Percentiles rank a stretch among this genome's conserved stretches.
phyloP scores from a whole-genome alignment of 2,797 vertebrate species.

The Tokudaia tokunoshimensis region DNA sequence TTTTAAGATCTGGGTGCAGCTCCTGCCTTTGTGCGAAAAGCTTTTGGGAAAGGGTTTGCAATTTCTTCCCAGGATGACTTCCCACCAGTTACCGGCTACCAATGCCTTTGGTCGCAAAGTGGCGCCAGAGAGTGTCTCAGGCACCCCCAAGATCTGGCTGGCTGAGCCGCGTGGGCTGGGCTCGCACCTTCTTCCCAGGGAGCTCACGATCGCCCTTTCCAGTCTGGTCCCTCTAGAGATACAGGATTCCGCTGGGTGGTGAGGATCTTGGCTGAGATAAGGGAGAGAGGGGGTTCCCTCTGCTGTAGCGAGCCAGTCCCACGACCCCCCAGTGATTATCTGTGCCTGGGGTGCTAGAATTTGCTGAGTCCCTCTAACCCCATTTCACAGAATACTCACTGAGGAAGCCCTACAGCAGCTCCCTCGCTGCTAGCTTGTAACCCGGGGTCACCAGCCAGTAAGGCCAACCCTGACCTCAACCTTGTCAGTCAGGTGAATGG shows the following conservation, averaged over 20 bases:
- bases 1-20: not conserved
- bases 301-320: accelerated
- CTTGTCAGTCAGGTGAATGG: not conserved
- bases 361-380: not conserved
- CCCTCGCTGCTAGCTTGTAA: not conserved
- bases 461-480: not conserved
- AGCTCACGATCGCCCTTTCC: not conserved
- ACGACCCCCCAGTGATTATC: accelerated
- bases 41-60: not conserved
- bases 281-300: accelerated
- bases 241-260: accelerated
- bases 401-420: no score
- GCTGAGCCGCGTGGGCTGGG: not conserved
- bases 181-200: not conserved
- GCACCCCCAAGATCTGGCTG: not conserved
- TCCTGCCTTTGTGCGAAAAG: not conserved
- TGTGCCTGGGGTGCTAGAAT: not conserved
- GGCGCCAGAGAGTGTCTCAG: slow-evolving; percentile 1
- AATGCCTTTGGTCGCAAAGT: not conserved
- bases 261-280: not conserved
- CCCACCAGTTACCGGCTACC: accelerated
- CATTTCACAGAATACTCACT: not conserved
- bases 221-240: accelerated
- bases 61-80: not conserved
- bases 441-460: not conserved